Evolutionary conservation across 1,140 invertebrate species (phyloP), one percentile per base, ranked within the genome.

Genomic region (Ruditapes philippinarum): DNA sequence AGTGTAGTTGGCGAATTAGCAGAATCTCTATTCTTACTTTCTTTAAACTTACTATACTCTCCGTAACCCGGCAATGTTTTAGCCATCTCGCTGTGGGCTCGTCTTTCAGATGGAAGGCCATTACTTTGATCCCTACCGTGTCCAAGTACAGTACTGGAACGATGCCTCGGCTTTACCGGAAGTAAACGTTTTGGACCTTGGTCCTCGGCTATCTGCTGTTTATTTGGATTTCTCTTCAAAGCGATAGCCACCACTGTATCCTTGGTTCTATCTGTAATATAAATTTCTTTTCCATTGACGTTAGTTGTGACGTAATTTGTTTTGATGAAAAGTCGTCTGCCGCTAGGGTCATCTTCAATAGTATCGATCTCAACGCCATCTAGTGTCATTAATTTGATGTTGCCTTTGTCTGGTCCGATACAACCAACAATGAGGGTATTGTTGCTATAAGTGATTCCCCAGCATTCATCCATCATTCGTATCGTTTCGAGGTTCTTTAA

Each of bases 241-340:
- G 68, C 57, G 2, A 89, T 31, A 19, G 87, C 87, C 14, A 89
- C 49, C 11, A 89, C 68, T 0, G 80, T 76, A 38, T 89, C 87
- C 36, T 89, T 89, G 31, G 79, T 89, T 36, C 87, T 82, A 38
- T 89, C 87, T 4, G 87, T 89, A 14, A 89, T 80, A 51, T 82
- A 82, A 22, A 89, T 28, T 60, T 82, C 87, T 25, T 83, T 57
- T 5, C 87, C 87, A 36, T 54, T 51, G 14, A 42, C 40, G 70
- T 82, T 83, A 19, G 87, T 73, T 17, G 80, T 83, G 25, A 89
- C 79, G 79, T 89, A 89, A 54, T 89, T 89, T 36, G 87, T 89
- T 38, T 89, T 89, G 45, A 83, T 76, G 70, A 89, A 89, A 33
- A 89, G 79, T 31, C 87, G 62, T 45, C 80, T 73, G 49, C 87